Evolutionary conservation across 2,888 invertebrate species (phyloP).

Genomic region (Dyspetes luteomarginatus): DNA sequence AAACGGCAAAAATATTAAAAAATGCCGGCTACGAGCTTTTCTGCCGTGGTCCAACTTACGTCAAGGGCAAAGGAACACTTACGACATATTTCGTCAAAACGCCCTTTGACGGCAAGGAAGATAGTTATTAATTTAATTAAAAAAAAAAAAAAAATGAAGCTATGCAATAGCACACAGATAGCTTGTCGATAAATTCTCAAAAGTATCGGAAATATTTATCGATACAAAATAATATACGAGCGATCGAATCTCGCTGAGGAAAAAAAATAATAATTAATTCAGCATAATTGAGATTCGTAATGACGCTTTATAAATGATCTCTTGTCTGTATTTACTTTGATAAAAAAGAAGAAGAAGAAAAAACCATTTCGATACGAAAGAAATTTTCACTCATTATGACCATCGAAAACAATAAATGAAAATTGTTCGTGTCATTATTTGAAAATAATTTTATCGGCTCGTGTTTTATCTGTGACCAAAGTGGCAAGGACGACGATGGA

Average conservation of each 20-base stretch:
- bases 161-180: too few species aligned
- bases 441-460: too few species aligned
- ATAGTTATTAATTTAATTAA: slow-evolving; percentile 67
- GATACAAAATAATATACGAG: not conserved
- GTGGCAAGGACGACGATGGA: not conserved
- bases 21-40: slow-evolving; percentile 94
- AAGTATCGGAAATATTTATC: not conserved
- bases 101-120: slow-evolving; percentile 87
- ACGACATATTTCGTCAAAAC: slow-evolving; percentile 97
- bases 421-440: not conserved
- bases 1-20: slow-evolving; percentile 92
- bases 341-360: slow-evolving; percentile 21
- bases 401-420: not conserved
- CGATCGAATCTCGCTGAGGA: not conserved
- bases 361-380: not conserved
- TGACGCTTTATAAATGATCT: slow-evolving; percentile 51
- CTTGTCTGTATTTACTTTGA: slow-evolving; percentile 42
- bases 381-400: not conserved
- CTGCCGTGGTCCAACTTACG: slow-evolving; percentile 95
- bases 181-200: not conserved
- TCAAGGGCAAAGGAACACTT: slow-evolving; percentile 97
- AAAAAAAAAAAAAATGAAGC: too few species aligned
- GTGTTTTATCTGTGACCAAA: too few species aligned
- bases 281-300: not conserved
- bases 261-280: not conserved